A percentile compares a stretch with the other conserved stretches of the same genome.
Evolutionary conservation across 2,797 vertebrate genomes (phyloP).

Genomic region (Melanotaenia parkinsoni): DNA sequence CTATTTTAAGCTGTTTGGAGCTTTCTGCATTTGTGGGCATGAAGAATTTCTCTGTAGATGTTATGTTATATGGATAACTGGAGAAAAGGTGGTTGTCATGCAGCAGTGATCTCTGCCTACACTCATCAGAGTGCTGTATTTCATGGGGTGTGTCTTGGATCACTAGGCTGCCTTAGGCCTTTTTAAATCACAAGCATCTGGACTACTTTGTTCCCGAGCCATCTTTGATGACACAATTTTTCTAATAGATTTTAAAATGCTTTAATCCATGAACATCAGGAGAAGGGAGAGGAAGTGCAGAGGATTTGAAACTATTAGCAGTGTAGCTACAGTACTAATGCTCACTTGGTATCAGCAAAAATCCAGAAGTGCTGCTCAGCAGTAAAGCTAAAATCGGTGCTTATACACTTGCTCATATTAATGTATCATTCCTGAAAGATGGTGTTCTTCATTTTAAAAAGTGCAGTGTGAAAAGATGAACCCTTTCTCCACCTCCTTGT

Average conservation of each 20-base stretch:
- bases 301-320: slow-evolving; percentile 47
- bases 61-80: background rate
- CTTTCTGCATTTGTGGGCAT: slow-evolving; percentile 1
- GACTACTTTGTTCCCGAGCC: slow-evolving; percentile 58
- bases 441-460: slow-evolving; percentile 17
- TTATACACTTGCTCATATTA: slow-evolving; percentile 4
- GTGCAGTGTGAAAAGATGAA: slow-evolving; percentile 1
- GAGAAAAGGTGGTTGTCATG: slow-evolving; percentile 15
- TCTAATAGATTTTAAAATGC: slow-evolving; percentile 47
- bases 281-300: slow-evolving; percentile 38
- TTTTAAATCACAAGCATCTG: slow-evolving; percentile 63
- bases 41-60: background rate
- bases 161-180: slow-evolving; percentile 42
- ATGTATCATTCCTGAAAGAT: slow-evolving; percentile 22
- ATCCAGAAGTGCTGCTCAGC: slow-evolving; percentile 14
- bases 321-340: slow-evolving; percentile 29
- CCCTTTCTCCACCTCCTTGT: slow-evolving; percentile 91
- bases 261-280: slow-evolving; percentile 59
- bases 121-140: slow-evolving; percentile 15
- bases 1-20: background rate
- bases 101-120: slow-evolving; percentile 12
- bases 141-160: slow-evolving; percentile 26
- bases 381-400: slow-evolving; percentile 24
- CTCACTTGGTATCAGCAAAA: slow-evolving; percentile 17
- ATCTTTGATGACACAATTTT: slow-evolving; percentile 63